Percentiles rank a stretch among this genome's conserved stretches.
These are phyloP conservation scores for Cepaea hortensis DNA, from an alignment of 2,888 invertebrate species.

Conservation along the genomic window DNA sequence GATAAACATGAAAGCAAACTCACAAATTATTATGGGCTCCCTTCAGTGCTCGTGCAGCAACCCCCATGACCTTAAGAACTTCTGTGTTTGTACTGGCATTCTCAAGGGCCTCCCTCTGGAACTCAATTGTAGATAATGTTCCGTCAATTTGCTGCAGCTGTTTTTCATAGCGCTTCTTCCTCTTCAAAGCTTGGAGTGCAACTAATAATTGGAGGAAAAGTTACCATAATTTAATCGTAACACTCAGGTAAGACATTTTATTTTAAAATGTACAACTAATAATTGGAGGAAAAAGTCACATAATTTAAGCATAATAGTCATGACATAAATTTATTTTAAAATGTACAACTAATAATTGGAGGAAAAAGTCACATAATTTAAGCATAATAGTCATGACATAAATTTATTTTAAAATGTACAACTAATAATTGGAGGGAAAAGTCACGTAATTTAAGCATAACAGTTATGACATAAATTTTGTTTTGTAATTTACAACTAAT, in stretches of 20 bases:
- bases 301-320: too few relatives aligned
- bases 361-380: too few relatives aligned
- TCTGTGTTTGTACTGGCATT: constrained; percentile 98
- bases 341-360: too few relatives aligned
- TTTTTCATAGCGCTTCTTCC: constrained; percentile 97
- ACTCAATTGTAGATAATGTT: constrained; percentile 96
- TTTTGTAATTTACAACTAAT: too few relatives aligned
- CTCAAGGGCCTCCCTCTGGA: constrained; percentile 95
- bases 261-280: too few relatives aligned
- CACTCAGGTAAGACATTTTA: neutral
- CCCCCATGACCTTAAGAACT: constrained; percentile 96
- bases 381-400: too few relatives aligned
- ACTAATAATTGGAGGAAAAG: constrained; percentile 77
- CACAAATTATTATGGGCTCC: constrained; percentile 92
- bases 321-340: too few relatives aligned
- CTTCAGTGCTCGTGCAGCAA: constrained; percentile 96
- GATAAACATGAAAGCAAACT: constrained; percentile 47
- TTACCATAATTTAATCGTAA: neutral
- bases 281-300: too few relatives aligned
- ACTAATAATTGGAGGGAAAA: too few relatives aligned
- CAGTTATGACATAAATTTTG: too few relatives aligned
- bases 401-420: too few relatives aligned
- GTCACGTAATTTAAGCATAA: too few relatives aligned
- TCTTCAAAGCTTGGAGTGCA: constrained; percentile 95
- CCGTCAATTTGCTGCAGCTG: constrained; percentile 98